Percentiles rank a stretch among this genome's conserved stretches.
Conservation (phyloP, 2,797 vertebrate genomes). For the Chromobotia macracanthus region DNA sequence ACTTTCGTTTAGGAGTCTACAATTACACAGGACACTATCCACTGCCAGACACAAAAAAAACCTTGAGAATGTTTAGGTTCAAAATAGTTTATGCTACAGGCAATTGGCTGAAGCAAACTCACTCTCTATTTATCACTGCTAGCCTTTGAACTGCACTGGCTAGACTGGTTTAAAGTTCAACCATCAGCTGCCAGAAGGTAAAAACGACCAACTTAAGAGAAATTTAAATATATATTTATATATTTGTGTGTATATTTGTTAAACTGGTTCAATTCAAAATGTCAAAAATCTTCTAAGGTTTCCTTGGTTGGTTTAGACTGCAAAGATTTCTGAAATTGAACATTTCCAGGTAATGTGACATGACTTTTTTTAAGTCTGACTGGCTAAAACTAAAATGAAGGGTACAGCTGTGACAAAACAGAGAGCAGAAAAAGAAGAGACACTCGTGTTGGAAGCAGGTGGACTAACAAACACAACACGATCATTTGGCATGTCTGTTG, state of each 20-base stretch:
- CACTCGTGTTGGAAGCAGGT: slow-evolving; percentile 37
- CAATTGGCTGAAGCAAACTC: slow-evolving; percentile 14
- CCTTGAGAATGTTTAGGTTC: slow-evolving; percentile 15
- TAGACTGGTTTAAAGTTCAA: slow-evolving; percentile 16
- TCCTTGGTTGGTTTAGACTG: slow-evolving; percentile 2
- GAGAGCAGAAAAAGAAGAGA: slow-evolving; percentile 27
- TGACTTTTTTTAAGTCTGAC: slow-evolving; percentile 37
- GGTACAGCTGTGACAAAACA: slow-evolving; percentile 35
- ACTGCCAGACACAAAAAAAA: slow-evolving; percentile 35
- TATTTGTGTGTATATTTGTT: too few species aligned
- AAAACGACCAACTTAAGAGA: too few species aligned
- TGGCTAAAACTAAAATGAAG: slow-evolving; percentile 42
- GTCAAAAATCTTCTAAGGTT: background rate
- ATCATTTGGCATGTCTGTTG: slow-evolving; percentile 40
- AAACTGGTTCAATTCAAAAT: too few species aligned
- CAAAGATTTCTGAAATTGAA: slow-evolving; percentile 22
- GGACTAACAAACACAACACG: slow-evolving; percentile 47
- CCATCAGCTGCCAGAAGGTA: background rate
- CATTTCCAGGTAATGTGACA: background rate
- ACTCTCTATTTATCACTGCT: background rate
- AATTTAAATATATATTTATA: too few species aligned
- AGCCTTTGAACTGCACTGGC: background rate
- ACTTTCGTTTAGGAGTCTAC: slow-evolving; percentile 33
- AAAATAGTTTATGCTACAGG: slow-evolving; percentile 25
- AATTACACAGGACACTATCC: slow-evolving; percentile 33